Base-by-base conservation (phyloP, 2,888 invertebrate genomes). In the Ectemnius cavifrons region DNA sequence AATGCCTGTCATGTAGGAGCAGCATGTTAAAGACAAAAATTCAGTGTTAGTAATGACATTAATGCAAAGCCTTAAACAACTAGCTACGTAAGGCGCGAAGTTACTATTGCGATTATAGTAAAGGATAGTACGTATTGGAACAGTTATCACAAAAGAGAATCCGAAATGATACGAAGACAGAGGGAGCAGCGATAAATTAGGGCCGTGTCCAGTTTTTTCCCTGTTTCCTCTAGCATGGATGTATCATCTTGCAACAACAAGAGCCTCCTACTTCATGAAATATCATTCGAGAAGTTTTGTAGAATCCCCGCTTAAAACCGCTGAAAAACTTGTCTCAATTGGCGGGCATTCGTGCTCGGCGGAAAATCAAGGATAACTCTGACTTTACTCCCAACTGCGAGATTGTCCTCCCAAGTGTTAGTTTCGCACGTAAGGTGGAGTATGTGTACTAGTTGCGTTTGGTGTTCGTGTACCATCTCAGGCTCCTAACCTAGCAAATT, bases 1-100 rank as follows among this genome's bases (percentile, higher is more conserved):
- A 91, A 81, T 77, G 91, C 91, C 90, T 91, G 88, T 85, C 76
- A 78, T 81, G 79, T 84, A 78, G 80, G 87, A 87, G 90, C 90
- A 88, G 89, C 89, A 85, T 89, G 89, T 85, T 82, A 87, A 86
- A 87, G 82, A 70, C 74, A 73, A 80, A 46, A 79, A 79, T 37
- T 67, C 78, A 72, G 66, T 75, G 82, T 86, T 85, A 79, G 78
- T 84, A 71, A 79, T 78, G 74, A 75, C 65, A 60, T 59, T 37
- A 37, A 75, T 72, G 63, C 20, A 2, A 52, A 37, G 70, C 61
- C 16, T 58, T 47, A 66, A 8, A 45, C 68, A 69, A 56, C 64
- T 11, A 62, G 64, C 69, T 68, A 60, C 69, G 64, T 28, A 69
- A 47, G 57, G 37, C 57, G 69, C 37, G 64, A 28, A 65, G 23